Evolutionary conservation across 2,797 vertebrate species (phyloP), one percentile per base, ranked within the genome.

Genomic region (Scomberomorus guttatus): DNA sequence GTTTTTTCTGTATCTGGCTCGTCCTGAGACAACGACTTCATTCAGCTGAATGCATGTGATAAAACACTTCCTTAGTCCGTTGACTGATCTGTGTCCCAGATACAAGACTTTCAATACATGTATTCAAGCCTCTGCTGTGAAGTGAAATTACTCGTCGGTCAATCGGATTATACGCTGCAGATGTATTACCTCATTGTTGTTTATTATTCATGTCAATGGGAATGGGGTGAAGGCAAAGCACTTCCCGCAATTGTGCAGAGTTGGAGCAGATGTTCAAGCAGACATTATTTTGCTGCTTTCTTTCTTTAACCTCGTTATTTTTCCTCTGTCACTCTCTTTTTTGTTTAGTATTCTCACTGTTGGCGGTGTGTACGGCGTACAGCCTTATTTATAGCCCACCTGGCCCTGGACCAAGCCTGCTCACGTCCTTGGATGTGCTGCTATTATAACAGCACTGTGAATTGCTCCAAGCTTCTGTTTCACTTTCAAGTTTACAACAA

Each of bases 171-270:
- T 62, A 68, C 7, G 9, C 63, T 46, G 56, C 69, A 20, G 74
- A 81, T 66, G 50, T 58, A 82, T 84, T 79, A 72, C 85, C 70
- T 91, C 87, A 89, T 81, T 90, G 90, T 90, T 81, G 80, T 87
- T 90, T 90, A 92, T 90, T 90, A 85, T 91, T 85, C 73, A 34
- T 83, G 79, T 89, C 89, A 85, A 72, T 86, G 56, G 85, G 83
- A 87, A 88, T 81, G 73, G 78, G 81, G 58, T 59, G 52, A 89
- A 83, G 80, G 73, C 69, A 61, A 77, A 76, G 66, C 75, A 83
- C 87, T 95, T 95, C 94, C 94, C 29, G 69, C 83, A 60, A 94
- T 94, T 95, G 94, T 95, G 46, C 72, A 4, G 50, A 59, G 18
- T 8, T 39, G 51, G 71, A 86, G 81, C 90, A 89, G 77, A 90